These are phyloP conservation scores for Gopherus flavomarginatus DNA, from an alignment of 2,113 vertebrate species.

Conservation along the genomic window DNA sequence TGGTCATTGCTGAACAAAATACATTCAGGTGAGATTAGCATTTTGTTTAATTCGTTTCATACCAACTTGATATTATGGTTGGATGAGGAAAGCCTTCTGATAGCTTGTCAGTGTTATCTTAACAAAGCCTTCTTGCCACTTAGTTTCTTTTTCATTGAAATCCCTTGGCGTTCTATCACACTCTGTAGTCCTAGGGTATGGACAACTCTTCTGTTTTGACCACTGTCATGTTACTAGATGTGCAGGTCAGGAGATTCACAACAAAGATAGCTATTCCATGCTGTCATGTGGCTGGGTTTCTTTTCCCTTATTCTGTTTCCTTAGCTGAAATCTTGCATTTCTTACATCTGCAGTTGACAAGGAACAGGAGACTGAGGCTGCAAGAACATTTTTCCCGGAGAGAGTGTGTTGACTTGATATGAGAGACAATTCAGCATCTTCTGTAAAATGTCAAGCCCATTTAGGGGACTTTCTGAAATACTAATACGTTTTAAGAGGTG, in stretches of 20 bases:
- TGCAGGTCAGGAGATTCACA: not conserved
- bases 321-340: not conserved
- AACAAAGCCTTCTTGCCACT: not conserved
- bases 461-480: not conserved
- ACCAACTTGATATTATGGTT: not conserved
- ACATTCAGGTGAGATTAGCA: not conserved
- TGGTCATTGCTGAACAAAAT: not conserved
- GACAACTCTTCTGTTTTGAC: not conserved
- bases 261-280: not conserved
- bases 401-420: not conserved
- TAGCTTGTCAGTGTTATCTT: not conserved
- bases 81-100: not conserved
- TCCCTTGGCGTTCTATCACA: not conserved
- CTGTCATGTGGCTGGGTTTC: not conserved
- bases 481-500: not conserved
- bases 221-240: not conserved
- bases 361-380: not conserved
- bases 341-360: not conserved
- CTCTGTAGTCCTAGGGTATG: not conserved
- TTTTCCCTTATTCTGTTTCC: slow-evolving; percentile 10
- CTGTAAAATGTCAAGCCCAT: not conserved
- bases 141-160: not conserved
- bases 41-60: not conserved
- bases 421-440: not conserved
- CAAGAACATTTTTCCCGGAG: not conserved